Conservation (phyloP, 2,113 vertebrate genomes). For the Xyliphius kryptos region DNA sequence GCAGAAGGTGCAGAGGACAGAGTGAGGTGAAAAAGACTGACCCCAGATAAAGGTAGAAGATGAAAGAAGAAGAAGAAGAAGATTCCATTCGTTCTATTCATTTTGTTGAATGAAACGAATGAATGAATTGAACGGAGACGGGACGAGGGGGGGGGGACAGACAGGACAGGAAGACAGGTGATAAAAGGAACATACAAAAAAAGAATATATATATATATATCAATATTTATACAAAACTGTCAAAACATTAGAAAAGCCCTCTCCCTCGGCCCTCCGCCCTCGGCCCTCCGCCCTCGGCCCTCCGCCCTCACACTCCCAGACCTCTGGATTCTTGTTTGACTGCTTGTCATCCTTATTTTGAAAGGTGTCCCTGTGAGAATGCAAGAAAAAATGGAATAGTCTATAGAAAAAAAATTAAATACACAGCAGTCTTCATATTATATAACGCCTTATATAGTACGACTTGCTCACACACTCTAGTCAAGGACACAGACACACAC, state of each 20-base stretch:
- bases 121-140: too few species aligned
- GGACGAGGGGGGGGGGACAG: too few species aligned
- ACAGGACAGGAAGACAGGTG: too few species aligned
- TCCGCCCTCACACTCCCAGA: background rate
- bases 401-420: background rate
- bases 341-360: constrained; percentile 3
- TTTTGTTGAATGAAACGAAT: too few species aligned
- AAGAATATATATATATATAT: too few species aligned
- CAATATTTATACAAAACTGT: background rate
- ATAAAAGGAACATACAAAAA: too few species aligned
- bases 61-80: too few species aligned
- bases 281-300: too few species aligned
- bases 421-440: background rate
- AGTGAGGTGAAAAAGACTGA: too few species aligned
- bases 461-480: background rate
- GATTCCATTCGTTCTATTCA: too few species aligned
- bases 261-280: background rate
- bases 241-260: background rate
- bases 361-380: background rate
- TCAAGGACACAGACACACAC: background rate
- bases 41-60: too few species aligned
- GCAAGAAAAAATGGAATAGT: background rate
- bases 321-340: constrained; percentile 14
- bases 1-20: too few species aligned
- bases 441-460: background rate